Evolutionary conservation across 2,888 invertebrate species (phyloP), one percentile per base, ranked within the genome.

Genomic region (Muschampia plurimacula): DNA sequence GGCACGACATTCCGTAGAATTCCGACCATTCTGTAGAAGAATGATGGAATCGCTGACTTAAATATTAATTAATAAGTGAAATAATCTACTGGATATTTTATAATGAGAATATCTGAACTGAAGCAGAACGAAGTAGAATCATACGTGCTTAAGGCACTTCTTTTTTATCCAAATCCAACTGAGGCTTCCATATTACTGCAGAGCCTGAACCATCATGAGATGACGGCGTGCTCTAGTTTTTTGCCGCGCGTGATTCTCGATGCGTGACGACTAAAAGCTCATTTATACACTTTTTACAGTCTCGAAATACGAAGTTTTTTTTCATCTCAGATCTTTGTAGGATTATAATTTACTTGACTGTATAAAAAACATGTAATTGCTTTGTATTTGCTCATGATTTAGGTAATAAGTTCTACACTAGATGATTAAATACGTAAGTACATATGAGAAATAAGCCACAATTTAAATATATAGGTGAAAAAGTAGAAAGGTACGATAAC

Each of bases 191-290:
- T 2, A n/a, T 62, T 15, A 62, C 15, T 62, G 39, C 39, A 39
- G 66, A 60, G 66, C 15, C 71, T 67, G 49, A 57, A 55, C n/a
- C 55, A 78, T 80, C 80, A 81, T 80, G 83, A 87, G 83, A 85
- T 83, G 84, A 87, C 85, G 86, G 86, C 84, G 82, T 88, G 86
- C 85, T 86, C 85, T 83, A 82, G 84, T 91, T 92, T 93, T 92
- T 93, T 86, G 39, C 84, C 77, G 78, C 82, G 80, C 82, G 84
- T 82, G 85, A 89, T 55, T 4, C 82, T 81, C 83, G 83, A 83
- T 90, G 85, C 93, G 90, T 92, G 86, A 91, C 91, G 86, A 86
- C 88, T 89, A 90, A 92, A 93, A 91, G 91, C 89, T 92, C 91
- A 88, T 91, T 90, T 90, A 90, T 87, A 88, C 86, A 88, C 89